These are phyloP conservation scores for Helostoma temminkii DNA, from an alignment of 2,797 vertebrate genomes.

Conservation along the genomic window DNA sequence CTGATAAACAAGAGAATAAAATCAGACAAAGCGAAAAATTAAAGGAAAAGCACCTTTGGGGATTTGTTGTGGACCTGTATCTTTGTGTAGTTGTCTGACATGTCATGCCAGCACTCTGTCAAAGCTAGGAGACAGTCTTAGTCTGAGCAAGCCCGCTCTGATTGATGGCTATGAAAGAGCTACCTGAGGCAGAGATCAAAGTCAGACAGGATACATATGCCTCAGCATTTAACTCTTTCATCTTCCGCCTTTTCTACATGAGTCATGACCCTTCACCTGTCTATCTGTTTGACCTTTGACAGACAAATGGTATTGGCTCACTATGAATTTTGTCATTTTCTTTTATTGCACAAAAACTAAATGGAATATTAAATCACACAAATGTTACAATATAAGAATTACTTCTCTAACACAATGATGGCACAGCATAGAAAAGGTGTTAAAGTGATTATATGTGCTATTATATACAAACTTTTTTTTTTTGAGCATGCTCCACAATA, in stretches of 20 bases:
- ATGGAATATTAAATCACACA: not conserved
- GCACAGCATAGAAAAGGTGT: not conserved
- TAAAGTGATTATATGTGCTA: not conserved
- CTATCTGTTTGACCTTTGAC: conserved; percentile 66
- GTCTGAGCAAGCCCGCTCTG: conserved; percentile 69
- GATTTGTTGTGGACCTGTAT: conserved; percentile 20
- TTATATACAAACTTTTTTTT: not conserved
- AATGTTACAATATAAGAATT: not conserved
- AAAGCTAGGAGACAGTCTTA: conserved; percentile 44
- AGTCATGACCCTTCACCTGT: conserved; percentile 74
- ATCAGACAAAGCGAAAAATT: conserved; percentile 29
- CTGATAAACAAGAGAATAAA: conserved; percentile 13
- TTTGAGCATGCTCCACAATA: not conserved
- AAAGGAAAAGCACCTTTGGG: conserved; percentile 26
- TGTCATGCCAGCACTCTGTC: conserved; percentile 40
- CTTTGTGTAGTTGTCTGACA: conserved; percentile 22
- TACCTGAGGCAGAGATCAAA: conserved; percentile 86
- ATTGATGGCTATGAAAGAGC: conserved; percentile 78
- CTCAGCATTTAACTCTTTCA: conserved; percentile 82
- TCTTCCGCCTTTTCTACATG: conserved; percentile 66
- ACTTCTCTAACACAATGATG: not conserved
- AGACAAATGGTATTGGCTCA: conserved; percentile 33
- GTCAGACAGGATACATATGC: conserved; percentile 75
- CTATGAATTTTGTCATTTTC: not conserved
- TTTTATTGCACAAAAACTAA: conserved; percentile 29